These are phyloP conservation scores for Ischnus inquisitorius DNA, from an alignment of 2,888 invertebrate genomes.

Conservation along the genomic window DNA sequence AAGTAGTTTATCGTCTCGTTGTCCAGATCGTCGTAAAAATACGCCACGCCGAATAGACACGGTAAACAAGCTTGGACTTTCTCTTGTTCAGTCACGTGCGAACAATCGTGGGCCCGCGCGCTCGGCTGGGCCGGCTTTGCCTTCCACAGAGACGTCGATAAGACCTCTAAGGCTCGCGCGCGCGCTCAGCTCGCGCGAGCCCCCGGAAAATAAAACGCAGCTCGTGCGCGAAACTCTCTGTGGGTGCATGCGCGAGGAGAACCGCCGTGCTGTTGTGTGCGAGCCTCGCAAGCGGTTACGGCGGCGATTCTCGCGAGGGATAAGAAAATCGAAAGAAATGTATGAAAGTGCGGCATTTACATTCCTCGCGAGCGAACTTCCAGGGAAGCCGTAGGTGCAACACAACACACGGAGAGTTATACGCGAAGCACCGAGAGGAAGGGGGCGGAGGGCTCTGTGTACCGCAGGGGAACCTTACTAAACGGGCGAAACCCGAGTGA, in stretches of 20 bases:
- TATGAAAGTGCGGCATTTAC: slow-evolving; percentile 71
- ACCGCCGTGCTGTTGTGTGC: neutral
- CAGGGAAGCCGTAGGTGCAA: slow-evolving; percentile 16
- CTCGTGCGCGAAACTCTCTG: slow-evolving; percentile 44
- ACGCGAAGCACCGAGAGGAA: neutral
- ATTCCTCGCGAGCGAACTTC: slow-evolving; percentile 64
- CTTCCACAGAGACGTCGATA: slow-evolving; percentile 39
- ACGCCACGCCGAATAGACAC: slow-evolving; percentile 63
- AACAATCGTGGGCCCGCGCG: slow-evolving; percentile 65
- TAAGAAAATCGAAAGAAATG: slow-evolving; percentile 65
- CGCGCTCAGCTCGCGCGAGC: slow-evolving; percentile 1
- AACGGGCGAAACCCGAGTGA: neutral
- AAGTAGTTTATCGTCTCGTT: slow-evolving; percentile 35
- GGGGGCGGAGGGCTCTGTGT: neutral
- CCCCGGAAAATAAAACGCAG: slow-evolving; percentile 66
- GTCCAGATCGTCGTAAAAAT: slow-evolving; percentile 54
- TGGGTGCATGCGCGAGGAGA: neutral
- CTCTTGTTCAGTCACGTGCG: slow-evolving; percentile 71
- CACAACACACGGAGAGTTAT: neutral
- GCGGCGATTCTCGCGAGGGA: slow-evolving; percentile 53
- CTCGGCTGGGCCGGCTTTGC: slow-evolving; percentile 24
- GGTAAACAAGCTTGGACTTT: slow-evolving; percentile 67
- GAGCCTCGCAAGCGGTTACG: slow-evolving; percentile 39
- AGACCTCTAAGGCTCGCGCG: slow-evolving; percentile 17
- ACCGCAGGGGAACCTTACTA: neutral